phyloP scores from a whole-genome alignment of 1,140 invertebrate genomes.

The Drosophila ohnishii region DNA sequence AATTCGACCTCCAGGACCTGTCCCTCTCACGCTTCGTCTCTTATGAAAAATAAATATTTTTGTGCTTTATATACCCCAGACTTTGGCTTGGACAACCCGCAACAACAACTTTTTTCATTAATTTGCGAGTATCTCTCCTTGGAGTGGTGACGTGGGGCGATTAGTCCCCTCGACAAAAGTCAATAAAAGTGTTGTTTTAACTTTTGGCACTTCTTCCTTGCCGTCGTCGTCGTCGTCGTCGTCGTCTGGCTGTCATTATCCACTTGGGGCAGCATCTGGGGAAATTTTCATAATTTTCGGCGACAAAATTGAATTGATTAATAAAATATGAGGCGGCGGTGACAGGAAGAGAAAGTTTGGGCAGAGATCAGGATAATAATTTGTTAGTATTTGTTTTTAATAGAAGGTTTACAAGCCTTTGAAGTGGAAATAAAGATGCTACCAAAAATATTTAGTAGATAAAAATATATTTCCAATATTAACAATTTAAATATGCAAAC shows the following conservation, averaged over 20 bases:
- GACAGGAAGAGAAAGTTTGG: background rate
- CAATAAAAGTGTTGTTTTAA: constrained; percentile 72
- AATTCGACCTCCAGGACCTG: constrained; percentile 73
- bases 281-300: constrained; percentile 61
- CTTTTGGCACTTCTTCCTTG: constrained; percentile 9
- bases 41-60: constrained; percentile 63
- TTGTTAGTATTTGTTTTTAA: background rate
- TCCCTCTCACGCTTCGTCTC: background rate
- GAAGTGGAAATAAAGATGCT: too few species aligned
- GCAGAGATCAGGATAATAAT: background rate
- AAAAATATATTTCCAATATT: background rate
- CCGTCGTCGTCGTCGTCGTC: constrained; percentile 1
- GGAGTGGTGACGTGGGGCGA: constrained; percentile 30
- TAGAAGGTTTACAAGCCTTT: background rate
- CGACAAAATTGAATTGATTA: constrained; percentile 74
- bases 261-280: constrained; percentile 52
- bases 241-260: constrained; percentile 52
- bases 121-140: constrained; percentile 44
- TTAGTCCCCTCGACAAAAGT: constrained; percentile 51
- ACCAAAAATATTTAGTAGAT: background rate
- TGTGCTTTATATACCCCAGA: constrained; percentile 44
- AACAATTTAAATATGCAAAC: background rate
- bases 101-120: constrained; percentile 73
- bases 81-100: constrained; percentile 24
- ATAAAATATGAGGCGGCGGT: constrained; percentile 51